Evolutionary conservation across 2,113 vertebrate species (phyloP), one percentile per base, ranked within the genome.

Genomic region (Lagopus leucura): DNA sequence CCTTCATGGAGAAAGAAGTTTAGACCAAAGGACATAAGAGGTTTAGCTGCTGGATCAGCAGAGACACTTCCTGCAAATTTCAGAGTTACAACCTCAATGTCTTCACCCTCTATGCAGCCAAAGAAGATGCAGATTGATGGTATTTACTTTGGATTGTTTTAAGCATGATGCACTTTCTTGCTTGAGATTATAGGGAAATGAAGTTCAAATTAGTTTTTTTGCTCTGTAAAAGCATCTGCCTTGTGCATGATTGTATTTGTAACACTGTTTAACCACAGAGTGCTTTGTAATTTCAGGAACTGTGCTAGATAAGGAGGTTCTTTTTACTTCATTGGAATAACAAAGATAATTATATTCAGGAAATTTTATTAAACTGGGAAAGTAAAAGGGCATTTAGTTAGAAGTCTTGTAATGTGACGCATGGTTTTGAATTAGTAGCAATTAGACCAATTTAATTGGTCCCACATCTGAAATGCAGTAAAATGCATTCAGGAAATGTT

Each of bases 1-100:
- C 99, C 99, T 38, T 99, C 99, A 10, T 99, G 99, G 99, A 98
- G 99, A 87, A 99, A 99, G 96, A 99, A 99, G 94, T 99, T 99
- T 66, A 97, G 99, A 95, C 99, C 99, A 97, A 99, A 99, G 98
- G 99, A 99, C 84, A 96, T 99, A 82, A 98, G 99, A 77, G 99
- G 99, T 78, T 85, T 98, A 95, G 97, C 98, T 30, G 93, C 98
- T 86, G 99, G 99, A 17, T 98, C 98, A 32, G 98, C 99, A 19
- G 99, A 99, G 86, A 99, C 99, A 3, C 98, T 99, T 48, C 99
- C 99, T 25, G 98, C 99, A 57, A 99, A 99, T 96, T 99, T 99
- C 97, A 97, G 99, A 95, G 98, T 99, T 95, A 98, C 98, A 71
- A 95, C 98, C 77, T 98, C 98, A 5, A 98, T 98, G 82, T 98